A percentile compares a stretch with the other conserved stretches of the same genome.
phyloP scores from a whole-genome alignment of 1,140 invertebrate species.

The Archegozetes longisetosus region DNA sequence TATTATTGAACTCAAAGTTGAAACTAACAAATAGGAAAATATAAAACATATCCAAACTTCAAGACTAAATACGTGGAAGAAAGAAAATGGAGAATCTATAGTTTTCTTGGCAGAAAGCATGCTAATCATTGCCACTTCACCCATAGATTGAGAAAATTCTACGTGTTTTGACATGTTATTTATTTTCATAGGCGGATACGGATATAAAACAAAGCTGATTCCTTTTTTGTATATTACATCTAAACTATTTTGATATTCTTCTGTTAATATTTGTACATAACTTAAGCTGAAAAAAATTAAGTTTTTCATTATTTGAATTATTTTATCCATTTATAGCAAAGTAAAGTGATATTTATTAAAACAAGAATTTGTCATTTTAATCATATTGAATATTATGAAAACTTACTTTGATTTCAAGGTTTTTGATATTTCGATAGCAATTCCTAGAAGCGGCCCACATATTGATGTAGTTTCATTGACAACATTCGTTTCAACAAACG shows the following conservation, averaged over 20 bases:
- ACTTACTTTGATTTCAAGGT: background rate
- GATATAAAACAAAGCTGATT: background rate
- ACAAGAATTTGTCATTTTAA: too few relatives aligned
- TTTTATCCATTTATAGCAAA: too few relatives aligned
- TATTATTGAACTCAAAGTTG: background rate
- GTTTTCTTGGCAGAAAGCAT: background rate
- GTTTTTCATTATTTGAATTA: too few relatives aligned
- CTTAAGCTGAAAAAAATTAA: background rate
- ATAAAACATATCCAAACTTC: background rate
- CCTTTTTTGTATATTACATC: background rate
- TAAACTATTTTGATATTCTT: background rate
- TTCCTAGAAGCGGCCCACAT: constrained; percentile 6
- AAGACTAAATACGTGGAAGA: background rate
- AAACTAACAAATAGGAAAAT: background rate
- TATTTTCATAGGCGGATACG: constrained; percentile 2
- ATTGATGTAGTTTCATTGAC: background rate
- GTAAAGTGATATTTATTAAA: too few relatives aligned
- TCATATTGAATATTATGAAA: background rate
- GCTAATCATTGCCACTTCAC: constrained; percentile 9
- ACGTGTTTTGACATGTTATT: background rate
- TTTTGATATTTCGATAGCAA: constrained; percentile 1
- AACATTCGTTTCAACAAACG: background rate
- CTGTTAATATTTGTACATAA: background rate
- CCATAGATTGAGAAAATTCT: background rate
- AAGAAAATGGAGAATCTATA: background rate